A percentile compares a stretch with the other conserved stretches of the same genome.
These are phyloP conservation scores for Staurois parvus DNA, from an alignment of 2,797 vertebrate species.

Conservation along the genomic window DNA sequence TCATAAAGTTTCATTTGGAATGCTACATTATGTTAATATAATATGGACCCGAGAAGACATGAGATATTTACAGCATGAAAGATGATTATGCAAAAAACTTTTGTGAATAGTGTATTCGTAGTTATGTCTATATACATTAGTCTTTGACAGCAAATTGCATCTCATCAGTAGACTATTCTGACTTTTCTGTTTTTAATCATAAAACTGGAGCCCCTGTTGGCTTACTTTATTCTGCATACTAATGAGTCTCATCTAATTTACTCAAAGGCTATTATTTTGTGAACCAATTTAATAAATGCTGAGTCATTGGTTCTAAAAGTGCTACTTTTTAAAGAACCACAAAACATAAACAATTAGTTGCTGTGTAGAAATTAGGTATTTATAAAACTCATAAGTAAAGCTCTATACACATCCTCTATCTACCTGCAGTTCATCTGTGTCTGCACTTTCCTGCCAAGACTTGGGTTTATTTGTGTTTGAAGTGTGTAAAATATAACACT, in stretches of 20 bases:
- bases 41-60: background rate
- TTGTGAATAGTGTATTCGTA: background rate
- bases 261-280: conserved; percentile 2
- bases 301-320: background rate
- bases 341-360: background rate
- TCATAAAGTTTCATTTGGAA: conserved; percentile 10
- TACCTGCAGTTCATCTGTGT: no score
- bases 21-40: background rate
- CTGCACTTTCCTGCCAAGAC: no score
- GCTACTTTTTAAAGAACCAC: background rate
- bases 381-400: no score
- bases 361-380: no score
- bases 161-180: conserved; percentile 9
- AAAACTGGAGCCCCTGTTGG: conserved; percentile 9
- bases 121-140: conserved; percentile 15
- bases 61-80: conserved; percentile 5
- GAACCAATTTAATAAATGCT: conserved; percentile 21
- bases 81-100: background rate
- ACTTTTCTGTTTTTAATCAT: conserved; percentile 15
- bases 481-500: no score
- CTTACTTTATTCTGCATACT: conserved; percentile 3
- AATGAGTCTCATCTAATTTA: conserved; percentile 20
- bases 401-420: no score
- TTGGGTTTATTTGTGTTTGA: no score
- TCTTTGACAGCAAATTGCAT: conserved; percentile 31